Evolutionary conservation across 2,888 invertebrate species (phyloP).

Genomic region (Nezara viridula): DNA sequence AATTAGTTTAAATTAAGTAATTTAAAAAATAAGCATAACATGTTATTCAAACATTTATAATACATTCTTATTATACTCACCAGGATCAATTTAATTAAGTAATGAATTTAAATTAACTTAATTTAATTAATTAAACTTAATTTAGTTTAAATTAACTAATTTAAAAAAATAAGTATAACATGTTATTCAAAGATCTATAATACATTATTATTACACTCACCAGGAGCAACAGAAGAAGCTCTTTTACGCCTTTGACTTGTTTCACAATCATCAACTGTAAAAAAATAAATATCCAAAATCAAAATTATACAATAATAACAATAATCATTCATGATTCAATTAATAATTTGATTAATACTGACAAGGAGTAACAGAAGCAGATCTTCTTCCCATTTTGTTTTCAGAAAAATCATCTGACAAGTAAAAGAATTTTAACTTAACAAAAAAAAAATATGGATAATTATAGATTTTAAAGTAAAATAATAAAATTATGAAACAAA

Average conservation of each 20-base stretch:
- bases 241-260: background rate
- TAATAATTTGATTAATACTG: background rate
- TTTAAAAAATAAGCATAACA: no score
- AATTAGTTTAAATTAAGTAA: no score
- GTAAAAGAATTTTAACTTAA: background rate
- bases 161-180: no score
- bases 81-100: no score
- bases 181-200: no score
- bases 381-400: background rate
- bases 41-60: no score
- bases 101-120: no score
- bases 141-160: no score
- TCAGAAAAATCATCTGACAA: background rate
- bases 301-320: background rate
- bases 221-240: background rate
- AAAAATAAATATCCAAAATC: background rate
- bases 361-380: background rate
- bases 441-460: background rate
- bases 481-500: background rate
- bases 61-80: background rate
- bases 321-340: background rate
- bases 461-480: background rate
- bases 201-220: background rate
- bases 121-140: no score
- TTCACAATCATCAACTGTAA: constrained; percentile 5